A percentile compares a stretch with the other conserved stretches of the same genome.
phyloP scores from a whole-genome alignment of 2,113 vertebrate genomes.

The Campylorhamphus procurvoides region DNA sequence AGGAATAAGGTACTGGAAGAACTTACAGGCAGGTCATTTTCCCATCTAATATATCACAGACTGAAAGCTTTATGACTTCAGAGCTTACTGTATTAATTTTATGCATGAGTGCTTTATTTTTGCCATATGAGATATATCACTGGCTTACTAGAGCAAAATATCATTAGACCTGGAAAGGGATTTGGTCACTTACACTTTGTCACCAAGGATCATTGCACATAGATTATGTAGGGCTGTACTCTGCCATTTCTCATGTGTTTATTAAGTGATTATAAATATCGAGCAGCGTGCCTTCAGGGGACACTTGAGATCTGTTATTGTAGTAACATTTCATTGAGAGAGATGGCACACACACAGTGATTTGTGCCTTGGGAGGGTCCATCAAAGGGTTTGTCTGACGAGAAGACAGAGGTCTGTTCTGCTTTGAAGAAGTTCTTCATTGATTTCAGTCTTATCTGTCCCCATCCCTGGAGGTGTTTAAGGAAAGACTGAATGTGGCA shows the following conservation, averaged over 20 bases:
- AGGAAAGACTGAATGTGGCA: neutral
- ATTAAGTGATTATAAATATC: slow-evolving; percentile 68
- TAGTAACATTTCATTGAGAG: slow-evolving; percentile 29
- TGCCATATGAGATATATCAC: slow-evolving; percentile 56
- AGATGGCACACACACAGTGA: neutral
- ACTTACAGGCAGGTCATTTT: slow-evolving; percentile 39
- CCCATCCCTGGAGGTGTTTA: neutral
- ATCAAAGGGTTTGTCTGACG: neutral
- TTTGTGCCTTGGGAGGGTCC: neutral
- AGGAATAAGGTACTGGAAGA: slow-evolving; percentile 22
- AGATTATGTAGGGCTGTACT: slow-evolving; percentile 59
- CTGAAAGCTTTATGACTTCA: slow-evolving; percentile 66
- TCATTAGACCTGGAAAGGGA: slow-evolving; percentile 60
- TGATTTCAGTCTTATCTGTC: neutral
- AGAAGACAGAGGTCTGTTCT: neutral
- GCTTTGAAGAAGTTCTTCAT: neutral
- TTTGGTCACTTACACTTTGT: slow-evolving; percentile 70
- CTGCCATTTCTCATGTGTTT: slow-evolving; percentile 63
- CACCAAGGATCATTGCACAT: slow-evolving; percentile 64
- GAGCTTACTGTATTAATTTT: slow-evolving; percentile 74
- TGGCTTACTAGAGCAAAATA: slow-evolving; percentile 54
- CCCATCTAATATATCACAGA: slow-evolving; percentile 58
- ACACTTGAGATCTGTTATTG: slow-evolving; percentile 21
- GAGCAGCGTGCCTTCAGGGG: neutral
- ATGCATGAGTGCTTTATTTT: slow-evolving; percentile 76